Conservation (phyloP, 2,113 vertebrate species). For the Thamnophis sirtalis region DNA sequence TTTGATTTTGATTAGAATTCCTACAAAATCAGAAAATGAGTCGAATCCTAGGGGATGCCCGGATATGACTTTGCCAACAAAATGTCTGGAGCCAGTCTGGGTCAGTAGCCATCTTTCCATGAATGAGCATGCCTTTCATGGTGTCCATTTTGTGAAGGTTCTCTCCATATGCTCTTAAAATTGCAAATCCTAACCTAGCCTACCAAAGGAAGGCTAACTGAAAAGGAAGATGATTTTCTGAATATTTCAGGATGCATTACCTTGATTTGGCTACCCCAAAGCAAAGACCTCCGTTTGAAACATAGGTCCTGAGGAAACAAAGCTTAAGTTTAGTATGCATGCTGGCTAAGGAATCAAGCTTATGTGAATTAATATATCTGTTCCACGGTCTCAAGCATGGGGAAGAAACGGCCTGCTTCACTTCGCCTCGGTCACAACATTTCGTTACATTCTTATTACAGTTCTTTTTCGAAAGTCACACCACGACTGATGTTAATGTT, state of each 20-base stretch:
- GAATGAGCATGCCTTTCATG: background rate
- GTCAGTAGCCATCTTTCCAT: background rate
- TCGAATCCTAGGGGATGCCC: background rate
- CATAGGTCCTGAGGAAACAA: background rate
- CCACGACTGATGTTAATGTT: constrained; percentile 8
- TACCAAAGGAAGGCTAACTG: background rate
- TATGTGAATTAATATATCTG: background rate
- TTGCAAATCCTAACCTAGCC: background rate
- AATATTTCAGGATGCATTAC: background rate
- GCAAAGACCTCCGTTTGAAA: background rate
- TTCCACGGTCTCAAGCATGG: background rate
- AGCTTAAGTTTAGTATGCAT: background rate
- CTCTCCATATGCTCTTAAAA: background rate
- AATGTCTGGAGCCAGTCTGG: background rate
- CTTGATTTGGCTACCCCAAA: background rate
- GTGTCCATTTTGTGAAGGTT: background rate
- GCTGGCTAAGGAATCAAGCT: background rate
- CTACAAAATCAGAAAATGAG: background rate
- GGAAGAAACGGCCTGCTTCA: background rate
- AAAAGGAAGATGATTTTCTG: background rate
- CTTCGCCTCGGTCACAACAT: background rate
- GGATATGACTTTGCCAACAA: background rate
- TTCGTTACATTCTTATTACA: constrained; percentile 11
- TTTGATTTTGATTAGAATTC: too few species aligned
- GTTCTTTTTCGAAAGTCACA: background rate